phyloP scores from a whole-genome alignment of 2,113 vertebrate species.

The Seriola rivoliana region DNA sequence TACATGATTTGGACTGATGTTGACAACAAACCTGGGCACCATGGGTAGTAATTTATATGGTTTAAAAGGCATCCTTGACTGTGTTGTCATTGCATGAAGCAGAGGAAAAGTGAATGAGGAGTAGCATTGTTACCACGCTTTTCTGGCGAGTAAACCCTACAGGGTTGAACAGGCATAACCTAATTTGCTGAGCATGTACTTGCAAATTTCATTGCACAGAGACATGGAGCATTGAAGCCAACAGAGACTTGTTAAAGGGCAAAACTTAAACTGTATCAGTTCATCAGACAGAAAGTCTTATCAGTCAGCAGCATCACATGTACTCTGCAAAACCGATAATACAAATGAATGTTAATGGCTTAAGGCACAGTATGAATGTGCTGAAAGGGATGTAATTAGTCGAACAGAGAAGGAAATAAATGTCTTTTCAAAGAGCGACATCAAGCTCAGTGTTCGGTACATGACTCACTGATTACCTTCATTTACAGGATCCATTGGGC shows the following conservation, averaged over 20 bases:
- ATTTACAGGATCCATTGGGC: conserved; percentile 83
- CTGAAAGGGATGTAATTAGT: neutral
- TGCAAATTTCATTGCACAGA: conserved; percentile 20
- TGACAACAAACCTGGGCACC: conserved; percentile 17
- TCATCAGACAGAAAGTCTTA: neutral
- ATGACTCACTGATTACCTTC: neutral
- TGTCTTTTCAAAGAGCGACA: neutral
- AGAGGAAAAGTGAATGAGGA: conserved; percentile 9
- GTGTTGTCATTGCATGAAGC: conserved; percentile 5
- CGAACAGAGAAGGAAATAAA: neutral
- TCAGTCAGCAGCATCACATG: neutral
- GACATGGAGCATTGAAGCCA: neutral
- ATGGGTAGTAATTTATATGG: neutral
- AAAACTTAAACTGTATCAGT: conserved; percentile 8
- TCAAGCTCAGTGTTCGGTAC: neutral
- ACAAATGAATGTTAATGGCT: neutral
- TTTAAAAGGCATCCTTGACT: conserved; percentile 1
- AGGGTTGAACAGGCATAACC: conserved; percentile 21
- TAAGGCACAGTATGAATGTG: neutral
- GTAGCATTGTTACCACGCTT: conserved; percentile 9
- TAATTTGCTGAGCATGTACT: conserved; percentile 34
- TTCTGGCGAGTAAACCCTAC: conserved; percentile 9
- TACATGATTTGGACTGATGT: neutral
- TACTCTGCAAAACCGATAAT: neutral
- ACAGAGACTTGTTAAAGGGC: conserved; percentile 21